phyloP scores from a whole-genome alignment of 1,140 invertebrate species.

The Coptotermes formosanus region DNA sequence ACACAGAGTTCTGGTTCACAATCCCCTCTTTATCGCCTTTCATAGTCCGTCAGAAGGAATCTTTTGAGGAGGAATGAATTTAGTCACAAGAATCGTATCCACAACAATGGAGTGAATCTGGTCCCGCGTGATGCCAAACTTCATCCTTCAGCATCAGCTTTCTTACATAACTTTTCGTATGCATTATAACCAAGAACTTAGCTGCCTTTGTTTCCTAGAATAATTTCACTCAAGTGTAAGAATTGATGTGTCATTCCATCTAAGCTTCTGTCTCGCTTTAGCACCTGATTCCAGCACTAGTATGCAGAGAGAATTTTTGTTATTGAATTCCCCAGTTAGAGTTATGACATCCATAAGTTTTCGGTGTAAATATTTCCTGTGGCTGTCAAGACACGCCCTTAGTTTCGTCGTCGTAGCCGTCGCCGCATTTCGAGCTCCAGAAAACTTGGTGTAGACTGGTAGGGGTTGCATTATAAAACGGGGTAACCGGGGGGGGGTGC shows the following conservation, averaged over 20 bases:
- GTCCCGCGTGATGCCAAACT: not conserved
- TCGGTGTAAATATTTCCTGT: slow-evolving; percentile 35
- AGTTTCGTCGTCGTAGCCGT: not conserved
- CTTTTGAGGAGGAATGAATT: not conserved
- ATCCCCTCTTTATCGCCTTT: not conserved
- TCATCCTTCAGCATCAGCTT: not conserved
- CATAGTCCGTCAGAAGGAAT: not conserved
- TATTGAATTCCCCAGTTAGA: slow-evolving; percentile 36
- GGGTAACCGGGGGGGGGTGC: not conserved
- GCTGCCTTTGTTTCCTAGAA: slow-evolving; percentile 22
- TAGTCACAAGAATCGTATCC: not conserved
- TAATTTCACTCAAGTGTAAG: slow-evolving; percentile 30
- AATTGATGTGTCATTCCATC: slow-evolving; percentile 32
- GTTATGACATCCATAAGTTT: slow-evolving; percentile 36
- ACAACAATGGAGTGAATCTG: not conserved
- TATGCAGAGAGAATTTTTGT: slow-evolving; percentile 34
- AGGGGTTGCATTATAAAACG: slow-evolving; percentile 24
- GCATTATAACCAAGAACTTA: not conserved
- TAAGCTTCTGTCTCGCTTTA: not conserved
- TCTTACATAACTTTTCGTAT: not conserved
- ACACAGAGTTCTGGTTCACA: not conserved
- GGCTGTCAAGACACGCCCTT: slow-evolving; percentile 32
- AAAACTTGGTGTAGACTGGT: not conserved
- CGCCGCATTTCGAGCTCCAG: not conserved
- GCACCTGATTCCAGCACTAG: not conserved